Conservation (phyloP, 1,140 invertebrate species). For the Pomacea maculata region DNA sequence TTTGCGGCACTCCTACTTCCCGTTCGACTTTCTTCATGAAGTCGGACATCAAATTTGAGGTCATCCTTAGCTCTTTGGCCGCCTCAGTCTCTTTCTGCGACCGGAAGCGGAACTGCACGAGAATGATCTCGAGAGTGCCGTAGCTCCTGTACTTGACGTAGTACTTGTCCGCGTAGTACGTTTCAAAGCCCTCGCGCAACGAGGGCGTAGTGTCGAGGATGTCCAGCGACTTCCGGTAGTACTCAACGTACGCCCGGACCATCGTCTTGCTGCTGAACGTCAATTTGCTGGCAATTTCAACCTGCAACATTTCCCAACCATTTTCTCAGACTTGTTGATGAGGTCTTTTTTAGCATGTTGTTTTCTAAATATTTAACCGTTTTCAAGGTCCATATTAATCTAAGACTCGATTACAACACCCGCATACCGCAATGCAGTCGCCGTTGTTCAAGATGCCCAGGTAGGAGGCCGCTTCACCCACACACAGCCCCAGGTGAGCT, state of each 20-base stretch:
- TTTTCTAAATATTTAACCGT: too few species aligned
- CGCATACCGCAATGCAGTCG: constrained; percentile 47
- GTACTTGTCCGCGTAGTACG: constrained; percentile 30
- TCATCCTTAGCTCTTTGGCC: constrained; percentile 23
- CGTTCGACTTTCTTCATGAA: constrained; percentile 29
- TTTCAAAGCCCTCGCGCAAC: neutral
- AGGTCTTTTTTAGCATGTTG: too few species aligned
- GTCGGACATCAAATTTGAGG: constrained; percentile 27
- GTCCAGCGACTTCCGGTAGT: constrained; percentile 39
- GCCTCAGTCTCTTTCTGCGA: constrained; percentile 7
- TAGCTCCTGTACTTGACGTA: constrained; percentile 41
- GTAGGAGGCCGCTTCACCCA: constrained; percentile 35
- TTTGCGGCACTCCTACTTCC: constrained; percentile 30
- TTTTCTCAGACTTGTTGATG: neutral
- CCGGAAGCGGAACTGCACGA: constrained; percentile 43
- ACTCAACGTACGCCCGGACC: constrained; percentile 39
- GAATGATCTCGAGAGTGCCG: constrained; percentile 41
- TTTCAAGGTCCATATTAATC: too few species aligned
- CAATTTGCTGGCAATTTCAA: constrained; percentile 43
- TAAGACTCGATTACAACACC: too few species aligned
- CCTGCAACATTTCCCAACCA: constrained; percentile 20
- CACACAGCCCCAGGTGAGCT: constrained; percentile 42
- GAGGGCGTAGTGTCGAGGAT: constrained; percentile 15
- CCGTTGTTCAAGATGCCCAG: constrained; percentile 44
- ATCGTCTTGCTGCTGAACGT: constrained; percentile 41